Percentiles rank a stretch among this genome's conserved stretches.
phyloP scores from a whole-genome alignment of 2,113 vertebrate species.

The Periophthalmodon schlosseri region DNA sequence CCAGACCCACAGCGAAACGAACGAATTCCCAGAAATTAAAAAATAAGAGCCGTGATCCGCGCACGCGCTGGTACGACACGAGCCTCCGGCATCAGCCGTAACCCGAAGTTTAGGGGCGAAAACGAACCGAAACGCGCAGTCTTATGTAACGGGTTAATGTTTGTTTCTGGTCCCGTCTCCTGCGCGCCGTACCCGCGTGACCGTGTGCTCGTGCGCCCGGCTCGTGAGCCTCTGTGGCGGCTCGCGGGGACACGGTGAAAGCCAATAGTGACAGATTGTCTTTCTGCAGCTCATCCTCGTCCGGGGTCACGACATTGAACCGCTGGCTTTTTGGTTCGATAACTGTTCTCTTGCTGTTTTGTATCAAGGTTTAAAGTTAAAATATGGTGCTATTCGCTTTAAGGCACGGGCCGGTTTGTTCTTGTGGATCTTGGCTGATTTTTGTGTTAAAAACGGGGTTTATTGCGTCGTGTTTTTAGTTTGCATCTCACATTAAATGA shows the following conservation, averaged over 20 bases:
- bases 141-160: not conserved
- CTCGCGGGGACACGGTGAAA: conserved; percentile 35
- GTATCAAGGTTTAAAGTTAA: no score
- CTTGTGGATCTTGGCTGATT: not conserved
- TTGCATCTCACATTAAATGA: not conserved
- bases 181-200: not conserved
- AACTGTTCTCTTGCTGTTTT: no score
- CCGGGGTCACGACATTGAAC: conserved; percentile 38
- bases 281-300: conserved; percentile 46
- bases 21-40: conserved; percentile 63
- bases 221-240: conserved; percentile 2
- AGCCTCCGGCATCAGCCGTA: not conserved
- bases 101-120: conserved; percentile 27
- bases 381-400: not conserved
- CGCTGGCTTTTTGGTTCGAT: no score
- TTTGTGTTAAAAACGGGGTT: no score
- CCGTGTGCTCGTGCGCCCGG: not conserved
- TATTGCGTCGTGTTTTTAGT: not conserved
- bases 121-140: not conserved
- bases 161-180: not conserved
- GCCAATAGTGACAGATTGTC: conserved; percentile 53
- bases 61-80: no score
- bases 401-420: no score
- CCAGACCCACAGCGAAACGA: conserved; percentile 51
- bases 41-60: conserved; percentile 23